These are phyloP conservation scores for Poecilus cupreus DNA, from an alignment of 2,888 invertebrate species.

Conservation along the genomic window DNA sequence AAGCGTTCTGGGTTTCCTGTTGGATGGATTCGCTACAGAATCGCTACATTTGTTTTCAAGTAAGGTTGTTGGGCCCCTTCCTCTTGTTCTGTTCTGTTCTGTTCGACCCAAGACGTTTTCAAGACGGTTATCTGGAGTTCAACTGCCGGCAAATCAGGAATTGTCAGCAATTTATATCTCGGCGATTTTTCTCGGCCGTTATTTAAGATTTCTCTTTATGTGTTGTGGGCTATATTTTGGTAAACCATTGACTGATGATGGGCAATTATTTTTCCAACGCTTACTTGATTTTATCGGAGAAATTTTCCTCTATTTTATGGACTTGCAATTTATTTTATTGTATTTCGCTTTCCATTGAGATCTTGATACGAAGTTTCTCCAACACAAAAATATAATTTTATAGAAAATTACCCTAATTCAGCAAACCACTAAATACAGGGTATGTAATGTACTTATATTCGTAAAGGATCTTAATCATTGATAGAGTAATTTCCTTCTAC, in stretches of 20 bases:
- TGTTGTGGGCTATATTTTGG: slow-evolving; percentile 33
- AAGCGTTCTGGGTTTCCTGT: background rate
- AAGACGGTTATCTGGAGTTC: slow-evolving; percentile 39
- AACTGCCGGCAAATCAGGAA: slow-evolving; percentile 43
- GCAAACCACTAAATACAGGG: no score
- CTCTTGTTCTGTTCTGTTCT: background rate
- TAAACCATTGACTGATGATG: slow-evolving; percentile 28
- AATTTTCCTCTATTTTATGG: background rate
- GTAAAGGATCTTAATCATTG: no score
- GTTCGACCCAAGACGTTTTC: slow-evolving; percentile 2
- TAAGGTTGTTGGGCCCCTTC: background rate
- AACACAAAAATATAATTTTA: no score
- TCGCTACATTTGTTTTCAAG: slow-evolving; percentile 28
- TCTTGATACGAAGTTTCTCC: no score
- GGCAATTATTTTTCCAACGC: slow-evolving; percentile 11
- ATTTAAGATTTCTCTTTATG: slow-evolving; percentile 30
- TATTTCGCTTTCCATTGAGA: background rate
- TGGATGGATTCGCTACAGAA: slow-evolving; percentile 12
- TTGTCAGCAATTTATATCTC: slow-evolving; percentile 43
- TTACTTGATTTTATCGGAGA: background rate
- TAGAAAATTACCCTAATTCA: no score
- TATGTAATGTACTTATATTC: no score
- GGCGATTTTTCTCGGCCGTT: slow-evolving; percentile 11
- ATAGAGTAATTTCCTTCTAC: no score
- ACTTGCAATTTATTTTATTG: slow-evolving; percentile 1